phyloP scores from a whole-genome alignment of 2,888 invertebrate species.

The Pollenia amentaria region DNA sequence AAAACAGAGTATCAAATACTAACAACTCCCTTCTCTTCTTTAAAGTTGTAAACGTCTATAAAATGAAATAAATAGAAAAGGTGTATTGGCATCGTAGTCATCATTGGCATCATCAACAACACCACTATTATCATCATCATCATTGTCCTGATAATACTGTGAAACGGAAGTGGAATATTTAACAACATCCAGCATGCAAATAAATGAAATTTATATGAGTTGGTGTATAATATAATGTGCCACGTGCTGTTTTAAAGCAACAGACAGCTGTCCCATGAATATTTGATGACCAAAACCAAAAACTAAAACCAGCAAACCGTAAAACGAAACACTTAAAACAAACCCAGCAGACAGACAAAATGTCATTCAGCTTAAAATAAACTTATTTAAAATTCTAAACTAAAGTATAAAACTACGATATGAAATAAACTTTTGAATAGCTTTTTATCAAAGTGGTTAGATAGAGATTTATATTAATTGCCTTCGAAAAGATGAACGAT shows the following conservation, averaged over 20 bases:
- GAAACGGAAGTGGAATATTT: constrained; percentile 66
- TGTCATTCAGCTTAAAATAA: constrained; percentile 43
- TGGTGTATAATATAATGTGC: constrained; percentile 54
- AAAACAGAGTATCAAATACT: constrained; percentile 6
- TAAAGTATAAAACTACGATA: constrained; percentile 29
- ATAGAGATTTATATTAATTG: not conserved
- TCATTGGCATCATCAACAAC: not conserved
- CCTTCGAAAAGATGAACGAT: constrained; percentile 76
- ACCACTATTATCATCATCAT: constrained; percentile 10
- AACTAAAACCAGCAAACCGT: constrained; percentile 45
- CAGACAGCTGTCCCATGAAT: constrained; percentile 72
- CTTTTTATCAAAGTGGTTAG: not conserved
- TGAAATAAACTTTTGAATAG: not conserved
- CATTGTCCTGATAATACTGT: constrained; percentile 43
- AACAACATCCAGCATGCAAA: constrained; percentile 56
- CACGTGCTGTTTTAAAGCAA: constrained; percentile 63
- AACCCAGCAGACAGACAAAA: constrained; percentile 14
- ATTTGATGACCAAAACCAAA: constrained; percentile 68
- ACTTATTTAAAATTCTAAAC: constrained; percentile 37
- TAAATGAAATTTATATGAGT: constrained; percentile 56
- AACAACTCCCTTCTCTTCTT: not conserved
- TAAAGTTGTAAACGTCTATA: constrained; percentile 26
- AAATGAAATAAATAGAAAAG: constrained; percentile 14
- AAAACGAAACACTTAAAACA: constrained; percentile 19
- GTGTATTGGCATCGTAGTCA: constrained; percentile 17